A percentile compares a stretch with the other conserved stretches of the same genome.
phyloP scores from a whole-genome alignment of 2,888 invertebrate species.

The Melanostoma scalare region DNA sequence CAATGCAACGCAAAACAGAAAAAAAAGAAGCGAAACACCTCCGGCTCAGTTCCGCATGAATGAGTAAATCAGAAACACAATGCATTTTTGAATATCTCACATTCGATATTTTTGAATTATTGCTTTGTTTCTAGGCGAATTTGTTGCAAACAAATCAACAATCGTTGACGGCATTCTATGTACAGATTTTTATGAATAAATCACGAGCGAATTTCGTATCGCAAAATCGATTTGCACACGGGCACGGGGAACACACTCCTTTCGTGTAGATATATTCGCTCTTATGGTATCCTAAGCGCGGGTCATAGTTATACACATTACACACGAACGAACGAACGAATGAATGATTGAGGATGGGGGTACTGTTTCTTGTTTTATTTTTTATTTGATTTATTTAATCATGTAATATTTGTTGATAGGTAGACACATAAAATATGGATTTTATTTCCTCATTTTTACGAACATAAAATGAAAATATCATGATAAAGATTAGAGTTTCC shows the following conservation, averaged over 20 bases:
- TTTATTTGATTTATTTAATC: conserved; percentile 53
- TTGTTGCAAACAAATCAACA: conserved; percentile 63
- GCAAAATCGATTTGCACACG: conserved; percentile 34
- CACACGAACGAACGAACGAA: not conserved
- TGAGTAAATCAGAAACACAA: conserved; percentile 20
- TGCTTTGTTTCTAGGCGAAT: conserved; percentile 58
- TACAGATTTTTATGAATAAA: conserved; percentile 56
- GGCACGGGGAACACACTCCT: too few species aligned
- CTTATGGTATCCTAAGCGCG: conserved; percentile 18
- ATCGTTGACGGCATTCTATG: conserved; percentile 40
- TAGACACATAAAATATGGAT: conserved; percentile 30
- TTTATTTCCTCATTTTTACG: conserved; percentile 9
- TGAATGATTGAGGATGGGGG: conserved; percentile 40
- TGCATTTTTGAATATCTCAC: conserved; percentile 39
- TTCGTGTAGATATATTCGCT: too few species aligned
- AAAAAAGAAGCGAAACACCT: not conserved
- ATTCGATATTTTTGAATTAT: conserved; percentile 65
- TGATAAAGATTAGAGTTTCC: conserved; percentile 9
- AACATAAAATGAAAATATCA: conserved; percentile 11
- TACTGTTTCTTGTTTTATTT: not conserved
- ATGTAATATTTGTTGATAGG: conserved; percentile 52
- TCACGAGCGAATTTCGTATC: conserved; percentile 42
- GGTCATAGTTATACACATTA: too few species aligned
- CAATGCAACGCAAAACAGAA: not conserved
- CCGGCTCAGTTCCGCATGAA: not conserved